phyloP scores from a whole-genome alignment of 2,113 vertebrate species.

The Uria aalge region DNA sequence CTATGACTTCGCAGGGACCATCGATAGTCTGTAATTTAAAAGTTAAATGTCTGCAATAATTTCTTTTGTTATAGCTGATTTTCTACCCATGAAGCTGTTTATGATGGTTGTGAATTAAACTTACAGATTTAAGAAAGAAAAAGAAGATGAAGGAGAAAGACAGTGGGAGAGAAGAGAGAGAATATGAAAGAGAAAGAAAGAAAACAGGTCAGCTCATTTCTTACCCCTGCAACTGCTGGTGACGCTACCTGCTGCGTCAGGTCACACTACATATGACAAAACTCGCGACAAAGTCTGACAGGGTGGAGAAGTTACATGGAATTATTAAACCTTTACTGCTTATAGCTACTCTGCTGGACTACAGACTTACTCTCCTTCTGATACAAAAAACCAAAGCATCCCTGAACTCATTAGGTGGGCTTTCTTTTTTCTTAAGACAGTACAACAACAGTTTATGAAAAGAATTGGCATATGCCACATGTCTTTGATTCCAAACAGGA shows the following conservation, averaged over 20 bases:
- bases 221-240: constrained; percentile 46
- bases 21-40: constrained; percentile 97
- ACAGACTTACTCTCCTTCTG: background rate
- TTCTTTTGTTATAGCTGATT: constrained; percentile 71
- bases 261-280: background rate
- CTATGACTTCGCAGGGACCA: constrained; percentile 95
- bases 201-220: constrained; percentile 43
- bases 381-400: background rate
- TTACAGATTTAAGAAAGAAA: constrained; percentile 50
- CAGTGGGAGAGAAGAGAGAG: background rate
- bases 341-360: background rate
- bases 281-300: background rate
- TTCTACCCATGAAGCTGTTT: constrained; percentile 72
- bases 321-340: background rate
- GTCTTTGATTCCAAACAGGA: background rate
- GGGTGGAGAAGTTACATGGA: background rate
- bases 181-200: background rate
- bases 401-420: background rate
- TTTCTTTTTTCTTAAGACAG: background rate
- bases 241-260: background rate
- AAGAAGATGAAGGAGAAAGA: background rate
- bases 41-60: constrained; percentile 86
- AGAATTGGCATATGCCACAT: background rate
- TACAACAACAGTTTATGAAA: background rate
- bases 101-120: constrained; percentile 63